A percentile compares a stretch with the other conserved stretches of the same genome.
Conservation (phyloP, 2,113 vertebrate species). For the Sula dactylatra region DNA sequence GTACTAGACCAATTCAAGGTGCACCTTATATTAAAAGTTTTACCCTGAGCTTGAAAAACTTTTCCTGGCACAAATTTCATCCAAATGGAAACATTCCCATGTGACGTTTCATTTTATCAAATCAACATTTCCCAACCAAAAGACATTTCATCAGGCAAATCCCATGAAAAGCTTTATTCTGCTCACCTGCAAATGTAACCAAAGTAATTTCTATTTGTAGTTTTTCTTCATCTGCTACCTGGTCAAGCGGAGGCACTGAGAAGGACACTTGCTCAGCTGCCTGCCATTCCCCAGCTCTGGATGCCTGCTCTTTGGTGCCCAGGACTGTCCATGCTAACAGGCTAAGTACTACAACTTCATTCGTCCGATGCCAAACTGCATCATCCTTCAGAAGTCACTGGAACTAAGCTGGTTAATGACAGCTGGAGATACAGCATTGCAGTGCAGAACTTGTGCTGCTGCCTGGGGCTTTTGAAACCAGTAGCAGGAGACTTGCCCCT, state of each 20-base stretch:
- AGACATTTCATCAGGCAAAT: background rate
- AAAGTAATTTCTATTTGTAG: background rate
- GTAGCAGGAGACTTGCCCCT: accelerated
- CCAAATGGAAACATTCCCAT: background rate
- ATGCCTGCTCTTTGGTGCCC: background rate
- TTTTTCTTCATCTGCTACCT: background rate
- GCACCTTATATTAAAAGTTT: background rate
- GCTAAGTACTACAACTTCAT: background rate
- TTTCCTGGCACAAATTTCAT: background rate
- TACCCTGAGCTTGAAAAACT: background rate
- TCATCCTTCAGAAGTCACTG: background rate
- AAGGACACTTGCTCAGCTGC: background rate
- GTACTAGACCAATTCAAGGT: background rate
- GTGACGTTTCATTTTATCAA: background rate
- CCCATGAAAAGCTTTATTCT: background rate
- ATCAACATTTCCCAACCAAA: background rate
- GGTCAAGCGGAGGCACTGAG: background rate
- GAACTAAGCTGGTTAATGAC: background rate
- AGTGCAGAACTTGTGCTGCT: background rate
- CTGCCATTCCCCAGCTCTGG: background rate
- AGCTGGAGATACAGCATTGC: background rate
- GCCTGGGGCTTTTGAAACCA: background rate
- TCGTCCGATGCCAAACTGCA: background rate
- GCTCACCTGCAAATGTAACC: background rate
- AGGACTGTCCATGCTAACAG: background rate